Percentiles rank a stretch among this genome's conserved stretches.
phyloP scores from a whole-genome alignment of 1,140 invertebrate species.

The Dinoponera quadriceps region DNA sequence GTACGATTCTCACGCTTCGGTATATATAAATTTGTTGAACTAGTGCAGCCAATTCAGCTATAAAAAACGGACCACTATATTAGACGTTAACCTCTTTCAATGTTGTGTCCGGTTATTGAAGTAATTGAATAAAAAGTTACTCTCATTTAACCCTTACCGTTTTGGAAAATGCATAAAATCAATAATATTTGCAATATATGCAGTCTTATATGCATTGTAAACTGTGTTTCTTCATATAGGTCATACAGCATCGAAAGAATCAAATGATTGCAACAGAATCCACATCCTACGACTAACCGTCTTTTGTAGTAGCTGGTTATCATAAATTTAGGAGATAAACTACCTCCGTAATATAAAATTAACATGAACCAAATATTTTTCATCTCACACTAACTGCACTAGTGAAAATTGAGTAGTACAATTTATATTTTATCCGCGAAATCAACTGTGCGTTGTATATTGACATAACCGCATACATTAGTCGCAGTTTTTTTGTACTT shows the following conservation, averaged over 20 bases:
- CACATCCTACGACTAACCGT: background rate
- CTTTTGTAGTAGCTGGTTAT: background rate
- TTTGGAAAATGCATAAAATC: constrained; percentile 65
- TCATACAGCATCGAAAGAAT: background rate
- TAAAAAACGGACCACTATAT: too few relatives aligned
- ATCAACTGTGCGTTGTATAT: too few relatives aligned
- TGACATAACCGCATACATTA: too few relatives aligned
- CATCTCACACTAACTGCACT: too few relatives aligned
- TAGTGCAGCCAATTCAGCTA: too few relatives aligned
- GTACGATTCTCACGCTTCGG: too few relatives aligned
- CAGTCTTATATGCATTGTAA: constrained; percentile 65
- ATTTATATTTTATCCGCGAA: too few relatives aligned
- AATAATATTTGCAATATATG: constrained; percentile 64
- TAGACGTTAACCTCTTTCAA: too few relatives aligned
- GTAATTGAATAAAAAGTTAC: background rate
- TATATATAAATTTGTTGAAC: too few relatives aligned
- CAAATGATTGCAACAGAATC: background rate
- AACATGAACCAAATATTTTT: too few relatives aligned
- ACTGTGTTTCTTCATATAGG: background rate
- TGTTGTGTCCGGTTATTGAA: too few relatives aligned
- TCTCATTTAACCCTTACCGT: constrained; percentile 56
- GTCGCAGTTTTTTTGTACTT: background rate
- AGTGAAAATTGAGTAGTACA: too few relatives aligned
- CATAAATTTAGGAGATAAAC: background rate
- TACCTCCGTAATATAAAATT: background rate